A percentile compares a stretch with the other conserved stretches of the same genome.
phyloP scores from a whole-genome alignment of 1,140 invertebrate species.

The Drosophila teissieri region DNA sequence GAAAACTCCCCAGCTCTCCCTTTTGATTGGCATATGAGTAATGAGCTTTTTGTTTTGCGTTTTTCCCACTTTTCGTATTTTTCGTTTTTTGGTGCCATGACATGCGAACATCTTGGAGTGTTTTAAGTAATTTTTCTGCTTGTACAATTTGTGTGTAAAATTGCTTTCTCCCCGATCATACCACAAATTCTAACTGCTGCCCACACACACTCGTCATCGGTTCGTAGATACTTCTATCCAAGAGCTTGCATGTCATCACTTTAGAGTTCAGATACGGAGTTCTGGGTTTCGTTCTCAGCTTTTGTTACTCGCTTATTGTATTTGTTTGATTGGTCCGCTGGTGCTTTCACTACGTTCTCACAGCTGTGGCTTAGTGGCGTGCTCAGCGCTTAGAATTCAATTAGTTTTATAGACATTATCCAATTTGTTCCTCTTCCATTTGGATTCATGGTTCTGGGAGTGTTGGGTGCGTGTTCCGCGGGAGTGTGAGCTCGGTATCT shows the following conservation, averaged over 20 bases:
- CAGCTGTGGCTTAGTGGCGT: constrained; percentile 68
- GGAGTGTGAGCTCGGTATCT: constrained; percentile 51
- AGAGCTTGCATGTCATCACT: constrained; percentile 81
- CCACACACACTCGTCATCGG: constrained; percentile 59
- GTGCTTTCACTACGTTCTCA: constrained; percentile 75
- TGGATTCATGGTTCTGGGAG: not conserved
- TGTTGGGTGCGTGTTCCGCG: constrained; percentile 59
- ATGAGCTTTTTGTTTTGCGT: constrained; percentile 78
- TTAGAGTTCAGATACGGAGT: constrained; percentile 31
- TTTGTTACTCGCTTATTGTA: constrained; percentile 25
- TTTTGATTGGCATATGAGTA: constrained; percentile 81
- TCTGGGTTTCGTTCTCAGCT: constrained; percentile 45
- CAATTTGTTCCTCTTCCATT: constrained; percentile 66
- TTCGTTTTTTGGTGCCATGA: constrained; percentile 40
- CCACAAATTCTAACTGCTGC: constrained; percentile 35
- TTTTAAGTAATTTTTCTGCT: constrained; percentile 56
- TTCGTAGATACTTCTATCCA: constrained; percentile 35
- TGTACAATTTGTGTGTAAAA: constrained; percentile 68
- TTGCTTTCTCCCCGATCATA: constrained; percentile 48
- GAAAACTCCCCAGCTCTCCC: not conserved
- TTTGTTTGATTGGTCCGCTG: constrained; percentile 38
- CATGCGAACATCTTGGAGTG: constrained; percentile 58
- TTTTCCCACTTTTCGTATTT: constrained; percentile 43
- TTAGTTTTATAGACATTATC: constrained; percentile 84
- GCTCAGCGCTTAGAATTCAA: constrained; percentile 81